Evolutionary conservation across 2,113 vertebrate genomes (phyloP).

Genomic region (Mustela nigripes): DNA sequence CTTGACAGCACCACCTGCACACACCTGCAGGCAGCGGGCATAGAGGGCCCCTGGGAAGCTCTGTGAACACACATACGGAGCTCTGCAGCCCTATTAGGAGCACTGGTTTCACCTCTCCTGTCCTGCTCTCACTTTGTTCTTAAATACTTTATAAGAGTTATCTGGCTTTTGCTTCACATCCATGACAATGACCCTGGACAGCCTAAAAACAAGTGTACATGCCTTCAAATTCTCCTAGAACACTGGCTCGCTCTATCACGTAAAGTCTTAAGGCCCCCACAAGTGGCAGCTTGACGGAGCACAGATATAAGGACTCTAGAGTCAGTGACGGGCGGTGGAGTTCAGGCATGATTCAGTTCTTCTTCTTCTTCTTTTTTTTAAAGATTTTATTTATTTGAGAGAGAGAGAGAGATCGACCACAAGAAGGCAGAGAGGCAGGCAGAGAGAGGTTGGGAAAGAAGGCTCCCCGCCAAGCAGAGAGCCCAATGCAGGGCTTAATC

Average conservation of each 20-base stretch:
- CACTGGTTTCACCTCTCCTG: not conserved
- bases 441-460: too few relatives aligned
- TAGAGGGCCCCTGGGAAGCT: not conserved
- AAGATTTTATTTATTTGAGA: too few relatives aligned
- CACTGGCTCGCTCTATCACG: not conserved
- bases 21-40: not conserved
- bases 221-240: not conserved
- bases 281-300: not conserved
- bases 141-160: not conserved
- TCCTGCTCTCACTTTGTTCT: not conserved
- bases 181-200: not conserved
- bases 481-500: too few relatives aligned
- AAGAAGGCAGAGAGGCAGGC: too few relatives aligned
- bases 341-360: not conserved
- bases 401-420: too few relatives aligned
- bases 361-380: too few relatives aligned
- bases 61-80: not conserved
- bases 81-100: not conserved
- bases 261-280: not conserved
- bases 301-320: fast-evolving
- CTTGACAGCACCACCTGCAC: not conserved
- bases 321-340: not conserved
- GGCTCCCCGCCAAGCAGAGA: too few relatives aligned
- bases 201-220: not conserved
- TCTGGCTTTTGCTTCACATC: not conserved